phyloP scores from a whole-genome alignment of 2,888 invertebrate genomes.

The Rhamnusium bicolor region DNA sequence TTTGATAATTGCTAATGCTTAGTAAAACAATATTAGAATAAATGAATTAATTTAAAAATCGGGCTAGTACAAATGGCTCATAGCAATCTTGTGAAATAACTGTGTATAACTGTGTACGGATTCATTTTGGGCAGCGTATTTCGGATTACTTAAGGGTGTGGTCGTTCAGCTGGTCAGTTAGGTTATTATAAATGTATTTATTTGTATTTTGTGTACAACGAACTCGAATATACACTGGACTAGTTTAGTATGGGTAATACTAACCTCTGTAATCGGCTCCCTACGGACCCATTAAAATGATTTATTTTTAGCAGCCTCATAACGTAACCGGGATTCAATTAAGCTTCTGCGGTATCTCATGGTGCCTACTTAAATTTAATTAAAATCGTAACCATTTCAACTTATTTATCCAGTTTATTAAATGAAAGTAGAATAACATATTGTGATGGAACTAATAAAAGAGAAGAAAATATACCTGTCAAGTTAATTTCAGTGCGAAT shows the following conservation, averaged over 20 bases:
- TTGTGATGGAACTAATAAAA: neutral
- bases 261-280: slow-evolving; percentile 18
- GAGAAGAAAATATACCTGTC: neutral
- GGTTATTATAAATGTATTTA: neutral
- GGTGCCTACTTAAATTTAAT: slow-evolving; percentile 29
- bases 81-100: no score
- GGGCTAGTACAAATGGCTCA: no score
- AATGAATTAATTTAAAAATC: no score
- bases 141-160: neutral
- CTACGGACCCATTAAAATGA: slow-evolving; percentile 29
- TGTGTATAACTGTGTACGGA: no score
- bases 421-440: slow-evolving; percentile 5
- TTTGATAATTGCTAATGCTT: no score
- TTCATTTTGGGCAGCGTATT: neutral
- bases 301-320: slow-evolving; percentile 33
- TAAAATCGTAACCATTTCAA: slow-evolving; percentile 21
- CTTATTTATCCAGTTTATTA: slow-evolving; percentile 9
- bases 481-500: neutral
- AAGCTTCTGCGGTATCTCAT: slow-evolving; percentile 28
- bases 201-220: neutral
- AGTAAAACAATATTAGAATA: no score
- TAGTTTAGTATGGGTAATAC: slow-evolving; percentile 4
- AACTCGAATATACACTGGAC: neutral
- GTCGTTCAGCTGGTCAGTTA: neutral
- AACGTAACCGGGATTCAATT: slow-evolving; percentile 28